phyloP scores from a whole-genome alignment of 2,797 vertebrate species.

The Coilia nasus region DNA sequence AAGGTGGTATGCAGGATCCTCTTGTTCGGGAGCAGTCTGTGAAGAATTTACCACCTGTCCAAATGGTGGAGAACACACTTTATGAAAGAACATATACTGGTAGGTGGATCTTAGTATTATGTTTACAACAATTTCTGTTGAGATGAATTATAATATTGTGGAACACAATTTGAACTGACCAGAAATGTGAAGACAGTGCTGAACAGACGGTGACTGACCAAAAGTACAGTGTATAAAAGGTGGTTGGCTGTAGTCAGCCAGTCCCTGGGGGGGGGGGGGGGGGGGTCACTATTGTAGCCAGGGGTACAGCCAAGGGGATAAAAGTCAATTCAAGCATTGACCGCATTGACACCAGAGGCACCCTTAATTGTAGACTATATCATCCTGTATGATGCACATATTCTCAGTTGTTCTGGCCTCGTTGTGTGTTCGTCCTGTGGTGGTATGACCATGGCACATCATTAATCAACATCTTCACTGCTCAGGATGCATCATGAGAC shows the following conservation, averaged over 20 bases:
- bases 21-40: background rate
- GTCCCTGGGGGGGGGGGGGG: too few relatives aligned
- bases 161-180: background rate
- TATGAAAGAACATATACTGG: slow-evolving; percentile 40
- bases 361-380: background rate
- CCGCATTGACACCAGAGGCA: too few relatives aligned
- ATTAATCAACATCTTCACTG: too few relatives aligned
- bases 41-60: background rate
- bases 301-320: too few relatives aligned
- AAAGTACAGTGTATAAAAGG: background rate
- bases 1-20: slow-evolving; percentile 24
- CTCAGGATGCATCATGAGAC: too few relatives aligned
- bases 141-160: background rate
- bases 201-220: background rate
- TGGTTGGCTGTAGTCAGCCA: background rate
- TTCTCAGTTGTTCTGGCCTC: background rate
- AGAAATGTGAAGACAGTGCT: background rate
- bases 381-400: background rate
- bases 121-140: background rate
- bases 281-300: background rate
- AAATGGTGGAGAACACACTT: slow-evolving; percentile 46
- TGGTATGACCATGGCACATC: too few relatives aligned
- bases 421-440: background rate
- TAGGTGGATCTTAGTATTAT: slow-evolving; percentile 9
- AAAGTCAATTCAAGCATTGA: too few relatives aligned